These are phyloP conservation scores for Liasis olivaceus DNA, from an alignment of 2,797 vertebrate species.

Conservation along the genomic window DNA sequence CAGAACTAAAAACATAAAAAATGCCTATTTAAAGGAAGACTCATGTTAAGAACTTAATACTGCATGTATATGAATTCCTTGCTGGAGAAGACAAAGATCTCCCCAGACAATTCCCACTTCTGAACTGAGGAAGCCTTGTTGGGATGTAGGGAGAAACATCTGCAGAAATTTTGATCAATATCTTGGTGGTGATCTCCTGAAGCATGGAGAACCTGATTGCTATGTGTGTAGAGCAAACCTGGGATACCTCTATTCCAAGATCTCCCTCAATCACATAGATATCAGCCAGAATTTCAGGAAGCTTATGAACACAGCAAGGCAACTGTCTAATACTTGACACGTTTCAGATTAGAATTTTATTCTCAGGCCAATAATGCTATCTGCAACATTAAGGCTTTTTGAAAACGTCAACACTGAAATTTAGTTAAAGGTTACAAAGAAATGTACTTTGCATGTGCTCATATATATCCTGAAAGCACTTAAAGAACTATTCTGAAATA, in stretches of 20 bases:
- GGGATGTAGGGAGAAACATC: not conserved
- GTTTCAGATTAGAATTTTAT: not conserved
- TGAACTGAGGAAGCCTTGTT: not conserved
- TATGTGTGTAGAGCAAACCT: not conserved
- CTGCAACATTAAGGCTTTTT: not conserved
- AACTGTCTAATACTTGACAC: not conserved
- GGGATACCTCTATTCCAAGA: not conserved
- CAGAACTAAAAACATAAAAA: not conserved
- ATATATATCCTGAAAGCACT: not conserved
- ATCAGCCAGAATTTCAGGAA: not conserved
- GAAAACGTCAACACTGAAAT: not conserved
- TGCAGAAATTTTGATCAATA: not conserved
- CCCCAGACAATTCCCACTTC: not conserved
- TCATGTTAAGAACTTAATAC: not conserved
- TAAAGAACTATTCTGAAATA: not conserved
- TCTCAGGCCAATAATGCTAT: not conserved
- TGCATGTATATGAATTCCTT: not conserved
- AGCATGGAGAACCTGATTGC: not conserved
- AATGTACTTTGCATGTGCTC: not conserved
- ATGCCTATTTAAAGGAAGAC: not conserved
- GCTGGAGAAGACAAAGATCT: not conserved
- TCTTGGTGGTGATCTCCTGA: not conserved
- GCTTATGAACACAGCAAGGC: not conserved
- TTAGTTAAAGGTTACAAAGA: not conserved
- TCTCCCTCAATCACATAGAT: not conserved